Evolutionary conservation across 2,888 invertebrate genomes (phyloP).

Genomic region (Orthosia incerta): DNA sequence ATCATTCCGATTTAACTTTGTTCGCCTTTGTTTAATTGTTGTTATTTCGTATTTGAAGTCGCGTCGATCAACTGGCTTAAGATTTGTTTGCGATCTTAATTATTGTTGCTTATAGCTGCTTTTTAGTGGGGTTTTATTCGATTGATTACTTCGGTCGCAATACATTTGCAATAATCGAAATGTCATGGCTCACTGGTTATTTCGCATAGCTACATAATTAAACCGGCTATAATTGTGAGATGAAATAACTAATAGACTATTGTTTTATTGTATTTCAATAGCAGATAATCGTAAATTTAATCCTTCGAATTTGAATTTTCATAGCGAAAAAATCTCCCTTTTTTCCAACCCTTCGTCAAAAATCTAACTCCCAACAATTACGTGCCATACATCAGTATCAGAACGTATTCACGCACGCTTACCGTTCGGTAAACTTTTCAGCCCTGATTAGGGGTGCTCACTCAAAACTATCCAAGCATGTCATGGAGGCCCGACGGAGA

Average conservation of each 20-base stretch:
- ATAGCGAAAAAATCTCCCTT: background rate
- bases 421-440: slow-evolving; percentile 67
- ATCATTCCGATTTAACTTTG: slow-evolving; percentile 82
- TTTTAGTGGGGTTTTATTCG: slow-evolving; percentile 54
- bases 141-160: slow-evolving; percentile 51
- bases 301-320: background rate
- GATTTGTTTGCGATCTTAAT: slow-evolving; percentile 68
- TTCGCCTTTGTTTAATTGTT: slow-evolving; percentile 80
- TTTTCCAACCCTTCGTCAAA: background rate
- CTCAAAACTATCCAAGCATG: slow-evolving; percentile 74
- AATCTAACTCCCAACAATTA: slow-evolving; percentile 41
- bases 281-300: background rate
- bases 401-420: slow-evolving; percentile 66
- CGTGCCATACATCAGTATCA: slow-evolving; percentile 46
- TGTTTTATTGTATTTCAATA: background rate
- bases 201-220: slow-evolving; percentile 15
- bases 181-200: slow-evolving; percentile 22
- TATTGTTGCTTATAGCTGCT: slow-evolving; percentile 54
- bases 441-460: slow-evolving; percentile 67
- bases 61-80: slow-evolving; percentile 67
- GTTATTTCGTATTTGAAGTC: slow-evolving; percentile 76
- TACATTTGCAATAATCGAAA: slow-evolving; percentile 51
- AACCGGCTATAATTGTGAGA: slow-evolving; percentile 16
- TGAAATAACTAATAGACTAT: slow-evolving; percentile 1
- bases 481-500: slow-evolving; percentile 74